phyloP scores from a whole-genome alignment of 2,888 invertebrate species.

The Chloroclysta siterata region DNA sequence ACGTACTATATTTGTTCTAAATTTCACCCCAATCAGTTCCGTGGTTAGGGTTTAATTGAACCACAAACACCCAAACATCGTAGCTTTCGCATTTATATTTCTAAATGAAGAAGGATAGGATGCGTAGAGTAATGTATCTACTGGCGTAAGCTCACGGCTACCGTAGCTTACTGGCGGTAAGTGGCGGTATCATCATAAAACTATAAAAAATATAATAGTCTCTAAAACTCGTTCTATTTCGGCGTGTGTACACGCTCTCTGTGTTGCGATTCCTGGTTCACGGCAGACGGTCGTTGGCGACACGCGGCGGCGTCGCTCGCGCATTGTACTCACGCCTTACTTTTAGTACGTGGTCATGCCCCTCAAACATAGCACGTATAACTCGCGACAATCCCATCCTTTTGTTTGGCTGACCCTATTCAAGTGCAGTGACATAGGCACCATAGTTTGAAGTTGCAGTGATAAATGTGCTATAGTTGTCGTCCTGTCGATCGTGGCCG shows the following conservation, averaged over 20 bases:
- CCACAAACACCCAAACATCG: too few relatives aligned
- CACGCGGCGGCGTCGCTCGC: constrained; percentile 59
- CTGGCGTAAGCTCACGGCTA: too few relatives aligned
- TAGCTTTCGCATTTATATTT: too few relatives aligned
- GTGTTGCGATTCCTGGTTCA: constrained; percentile 55
- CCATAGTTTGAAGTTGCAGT: constrained; percentile 3
- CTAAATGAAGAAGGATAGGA: too few relatives aligned
- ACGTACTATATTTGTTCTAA: too few relatives aligned
- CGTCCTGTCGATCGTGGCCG: constrained; percentile 16
- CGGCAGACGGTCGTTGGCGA: constrained; percentile 35
- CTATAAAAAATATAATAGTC: not conserved
- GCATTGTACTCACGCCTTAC: constrained; percentile 54
- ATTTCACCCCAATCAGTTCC: too few relatives aligned
- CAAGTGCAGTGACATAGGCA: constrained; percentile 29
- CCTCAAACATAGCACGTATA: constrained; percentile 63
- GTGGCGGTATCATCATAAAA: constrained; percentile 19
- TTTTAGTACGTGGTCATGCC: constrained; percentile 72
- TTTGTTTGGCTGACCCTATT: constrained; percentile 34
- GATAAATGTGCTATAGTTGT: constrained; percentile 19
- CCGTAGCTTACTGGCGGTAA: not conserved
- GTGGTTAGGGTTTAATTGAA: too few relatives aligned
- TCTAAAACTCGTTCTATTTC: constrained; percentile 72
- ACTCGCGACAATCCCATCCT: constrained; percentile 40
- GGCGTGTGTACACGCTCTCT: constrained; percentile 48
- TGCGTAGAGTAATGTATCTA: too few relatives aligned